Evolutionary conservation across 2,888 invertebrate species (phyloP).

Genomic region (Eurois occulta): DNA sequence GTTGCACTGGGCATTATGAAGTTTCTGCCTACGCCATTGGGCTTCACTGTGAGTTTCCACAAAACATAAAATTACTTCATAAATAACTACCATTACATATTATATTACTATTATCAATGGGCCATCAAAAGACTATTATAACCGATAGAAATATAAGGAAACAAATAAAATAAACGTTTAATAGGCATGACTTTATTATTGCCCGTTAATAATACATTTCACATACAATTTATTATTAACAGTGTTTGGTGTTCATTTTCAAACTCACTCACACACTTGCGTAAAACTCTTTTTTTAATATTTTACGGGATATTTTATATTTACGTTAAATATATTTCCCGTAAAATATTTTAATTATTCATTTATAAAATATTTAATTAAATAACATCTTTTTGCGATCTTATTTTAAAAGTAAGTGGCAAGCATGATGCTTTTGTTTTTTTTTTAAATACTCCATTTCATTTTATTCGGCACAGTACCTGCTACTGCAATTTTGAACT

Average conservation of each 20-base stretch:
- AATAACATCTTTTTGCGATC: neutral
- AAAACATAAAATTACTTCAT: neutral
- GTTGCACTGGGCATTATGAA: neutral
- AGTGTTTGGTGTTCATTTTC: slow-evolving; percentile 55
- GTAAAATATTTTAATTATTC: slow-evolving; percentile 4
- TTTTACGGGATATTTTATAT: slow-evolving; percentile 12
- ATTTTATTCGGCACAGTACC: slow-evolving; percentile 5
- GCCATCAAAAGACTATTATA: neutral
- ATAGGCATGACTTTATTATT: slow-evolving; percentile 53
- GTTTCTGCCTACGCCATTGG: neutral
- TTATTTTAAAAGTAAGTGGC: slow-evolving; percentile 22
- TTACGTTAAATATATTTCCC: neutral
- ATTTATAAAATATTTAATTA: neutral
- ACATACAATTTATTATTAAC: slow-evolving; percentile 41
- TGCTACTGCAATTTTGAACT: slow-evolving; percentile 36
- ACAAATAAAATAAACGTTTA: slow-evolving; percentile 24
- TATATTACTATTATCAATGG: no score
- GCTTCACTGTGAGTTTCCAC: neutral
- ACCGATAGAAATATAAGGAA: neutral
- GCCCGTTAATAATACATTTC: slow-evolving; percentile 45
- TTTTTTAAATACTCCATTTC: neutral
- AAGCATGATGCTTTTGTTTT: neutral
- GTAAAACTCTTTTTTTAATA: slow-evolving; percentile 14
- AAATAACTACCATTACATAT: neutral
- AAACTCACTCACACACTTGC: slow-evolving; percentile 47